Evolutionary conservation across 2,797 vertebrate genomes (phyloP).

Genomic region (Neosilurus mollespiculum): DNA sequence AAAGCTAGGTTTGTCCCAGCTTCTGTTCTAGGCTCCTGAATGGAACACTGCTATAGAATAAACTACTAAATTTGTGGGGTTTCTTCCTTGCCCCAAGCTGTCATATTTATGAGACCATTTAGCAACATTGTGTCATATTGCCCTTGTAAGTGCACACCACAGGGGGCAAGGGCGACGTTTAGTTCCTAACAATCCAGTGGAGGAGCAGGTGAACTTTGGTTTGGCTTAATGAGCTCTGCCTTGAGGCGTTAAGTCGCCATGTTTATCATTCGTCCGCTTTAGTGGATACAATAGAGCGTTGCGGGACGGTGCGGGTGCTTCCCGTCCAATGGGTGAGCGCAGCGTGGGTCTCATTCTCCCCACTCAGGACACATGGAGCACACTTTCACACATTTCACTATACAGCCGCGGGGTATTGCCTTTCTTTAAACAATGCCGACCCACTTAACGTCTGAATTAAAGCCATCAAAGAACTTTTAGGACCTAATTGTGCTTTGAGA

Average conservation of each 20-base stretch:
- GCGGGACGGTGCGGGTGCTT: slow-evolving; percentile 55
- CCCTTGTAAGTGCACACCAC: slow-evolving; percentile 2
- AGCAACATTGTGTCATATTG: neutral
- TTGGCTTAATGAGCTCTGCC: slow-evolving; percentile 72
- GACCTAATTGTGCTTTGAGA: slow-evolving; percentile 34
- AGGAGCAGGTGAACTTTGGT: slow-evolving; percentile 74
- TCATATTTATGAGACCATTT: slow-evolving; percentile 13
- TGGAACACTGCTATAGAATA: no score
- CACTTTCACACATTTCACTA: slow-evolving; percentile 39
- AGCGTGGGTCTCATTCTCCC: slow-evolving; percentile 66
- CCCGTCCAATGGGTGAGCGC: slow-evolving; percentile 63
- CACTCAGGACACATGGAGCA: slow-evolving; percentile 53
- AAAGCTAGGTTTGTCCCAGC: neutral
- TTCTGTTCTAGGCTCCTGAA: neutral
- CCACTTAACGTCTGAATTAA: slow-evolving; percentile 45
- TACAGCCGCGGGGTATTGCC: slow-evolving; percentile 34
- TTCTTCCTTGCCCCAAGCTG: neutral
- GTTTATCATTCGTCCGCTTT: slow-evolving; percentile 60
- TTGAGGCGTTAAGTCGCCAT: slow-evolving; percentile 64
- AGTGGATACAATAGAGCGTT: slow-evolving; percentile 63
- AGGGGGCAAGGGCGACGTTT: slow-evolving; percentile 3
- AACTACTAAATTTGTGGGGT: no score
- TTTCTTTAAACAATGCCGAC: slow-evolving; percentile 32
- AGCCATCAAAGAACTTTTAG: slow-evolving; percentile 41
- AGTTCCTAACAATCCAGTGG: slow-evolving; percentile 26